These are phyloP conservation scores for Drosophila suzukii DNA, from an alignment of 1,140 invertebrate species.

Conservation along the genomic window DNA sequence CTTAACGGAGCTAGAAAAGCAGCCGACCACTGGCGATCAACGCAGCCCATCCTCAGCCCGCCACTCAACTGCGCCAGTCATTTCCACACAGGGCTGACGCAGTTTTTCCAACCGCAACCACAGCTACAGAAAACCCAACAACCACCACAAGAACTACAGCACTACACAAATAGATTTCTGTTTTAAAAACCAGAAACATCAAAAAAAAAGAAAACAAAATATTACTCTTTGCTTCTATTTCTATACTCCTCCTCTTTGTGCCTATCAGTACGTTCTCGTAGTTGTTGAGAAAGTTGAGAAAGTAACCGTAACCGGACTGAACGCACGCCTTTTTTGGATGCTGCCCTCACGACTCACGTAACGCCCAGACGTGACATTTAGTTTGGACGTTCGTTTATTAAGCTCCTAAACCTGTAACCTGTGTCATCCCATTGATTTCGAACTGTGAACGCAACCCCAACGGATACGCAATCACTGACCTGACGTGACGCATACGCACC, in stretches of 20 bases:
- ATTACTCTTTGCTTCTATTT: conserved; percentile 72
- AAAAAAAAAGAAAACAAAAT: conserved; percentile 26
- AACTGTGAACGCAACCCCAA: conserved; percentile 42
- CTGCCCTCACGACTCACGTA: conserved; percentile 27
- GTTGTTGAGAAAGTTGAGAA: conserved; percentile 52
- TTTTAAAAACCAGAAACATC: neutral
- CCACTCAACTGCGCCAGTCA: conserved; percentile 74
- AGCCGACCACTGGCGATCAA: conserved; percentile 81
- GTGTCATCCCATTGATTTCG: conserved; percentile 78
- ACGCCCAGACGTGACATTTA: conserved; percentile 59
- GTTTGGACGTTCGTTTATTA: conserved; percentile 71
- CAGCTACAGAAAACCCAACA: conserved; percentile 47
- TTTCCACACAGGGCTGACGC: conserved; percentile 51
- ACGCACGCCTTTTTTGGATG: conserved; percentile 48
- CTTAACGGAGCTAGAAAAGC: conserved; percentile 73
- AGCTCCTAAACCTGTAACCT: conserved; percentile 81
- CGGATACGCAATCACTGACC: conserved; percentile 20
- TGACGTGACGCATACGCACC: conserved; percentile 41
- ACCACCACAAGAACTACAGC: conserved; percentile 53
- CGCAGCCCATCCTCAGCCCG: conserved; percentile 79
- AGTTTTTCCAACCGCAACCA: conserved; percentile 50
- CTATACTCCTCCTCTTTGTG: conserved; percentile 77
- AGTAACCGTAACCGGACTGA: conserved; percentile 33
- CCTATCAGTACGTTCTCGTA: conserved; percentile 70
- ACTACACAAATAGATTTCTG: conserved; percentile 53